These are phyloP conservation scores for Centrocercus urophasianus DNA, from an alignment of 2,113 vertebrate species.

Conservation along the genomic window DNA sequence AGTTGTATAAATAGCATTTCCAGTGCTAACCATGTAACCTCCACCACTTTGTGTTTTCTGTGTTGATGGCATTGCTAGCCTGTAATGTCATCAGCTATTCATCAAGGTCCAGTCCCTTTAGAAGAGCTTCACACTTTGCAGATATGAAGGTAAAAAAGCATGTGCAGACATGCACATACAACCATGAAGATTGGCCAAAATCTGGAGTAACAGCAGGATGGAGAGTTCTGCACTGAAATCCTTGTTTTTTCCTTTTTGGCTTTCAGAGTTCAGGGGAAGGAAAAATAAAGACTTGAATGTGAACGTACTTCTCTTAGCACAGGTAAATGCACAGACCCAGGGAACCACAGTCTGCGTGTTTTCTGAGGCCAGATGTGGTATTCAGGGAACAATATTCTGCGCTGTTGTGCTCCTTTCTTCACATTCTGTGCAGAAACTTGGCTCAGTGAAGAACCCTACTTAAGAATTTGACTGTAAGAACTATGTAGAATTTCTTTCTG, in stretches of 20 bases:
- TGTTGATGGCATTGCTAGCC: not conserved
- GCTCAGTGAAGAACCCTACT: not conserved
- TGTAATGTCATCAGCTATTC: not conserved
- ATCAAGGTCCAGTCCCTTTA: not conserved
- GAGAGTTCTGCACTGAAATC: not conserved
- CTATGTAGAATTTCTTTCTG: not conserved
- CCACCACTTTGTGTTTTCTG: not conserved
- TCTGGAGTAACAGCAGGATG: not conserved
- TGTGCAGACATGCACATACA: not conserved
- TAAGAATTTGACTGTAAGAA: not conserved
- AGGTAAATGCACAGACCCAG: not conserved
- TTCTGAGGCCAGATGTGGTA: not conserved
- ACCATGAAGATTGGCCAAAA: not conserved
- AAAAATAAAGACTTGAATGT: not conserved
- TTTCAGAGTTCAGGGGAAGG: not conserved
- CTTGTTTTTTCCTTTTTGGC: not conserved
- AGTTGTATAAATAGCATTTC: not conserved
- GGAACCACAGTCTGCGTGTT: not conserved
- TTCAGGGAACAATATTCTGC: not conserved
- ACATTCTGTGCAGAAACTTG: not conserved
- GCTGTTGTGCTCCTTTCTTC: not conserved
- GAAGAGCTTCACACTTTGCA: not conserved
- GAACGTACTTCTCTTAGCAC: not conserved
- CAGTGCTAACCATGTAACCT: not conserved
- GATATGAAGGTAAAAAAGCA: not conserved